Conservation (phyloP, 92 coral and sea anemone species). For the Zoanthus sociatus region DNA sequence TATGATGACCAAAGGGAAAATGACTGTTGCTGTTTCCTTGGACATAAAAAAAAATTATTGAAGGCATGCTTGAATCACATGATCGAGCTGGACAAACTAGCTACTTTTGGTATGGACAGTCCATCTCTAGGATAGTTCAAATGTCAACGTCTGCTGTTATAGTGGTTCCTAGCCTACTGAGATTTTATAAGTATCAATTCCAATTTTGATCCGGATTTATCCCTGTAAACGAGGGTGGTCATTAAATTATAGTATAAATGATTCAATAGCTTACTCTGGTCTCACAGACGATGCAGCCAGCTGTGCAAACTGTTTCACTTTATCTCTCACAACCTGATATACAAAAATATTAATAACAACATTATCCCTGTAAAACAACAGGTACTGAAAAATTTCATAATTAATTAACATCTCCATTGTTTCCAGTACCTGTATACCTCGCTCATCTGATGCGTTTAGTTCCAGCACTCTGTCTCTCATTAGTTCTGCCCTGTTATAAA, state of each 20-base stretch:
- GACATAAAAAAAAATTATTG: too few species aligned
- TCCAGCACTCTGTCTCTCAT: slow-evolving; percentile 92
- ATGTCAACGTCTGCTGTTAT: too few species aligned
- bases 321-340: slow-evolving; percentile 91
- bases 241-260: too few species aligned
- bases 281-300: slow-evolving; percentile 83
- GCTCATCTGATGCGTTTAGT: slow-evolving; percentile 99
- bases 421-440: slow-evolving; percentile 90
- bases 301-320: slow-evolving; percentile 94
- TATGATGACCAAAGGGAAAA: too few species aligned
- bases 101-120: too few species aligned
- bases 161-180: too few species aligned
- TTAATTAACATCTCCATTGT: background rate
- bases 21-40: too few species aligned
- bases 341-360: background rate
- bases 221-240: background rate
- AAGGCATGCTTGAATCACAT: too few species aligned
- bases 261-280: slow-evolving; percentile 77
- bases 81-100: too few species aligned
- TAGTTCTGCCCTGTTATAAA: slow-evolving; percentile 70
- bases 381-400: background rate
- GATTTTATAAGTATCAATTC: too few species aligned
- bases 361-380: background rate
- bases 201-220: too few species aligned
- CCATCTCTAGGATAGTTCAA: too few species aligned